Evolutionary conservation across 2,113 vertebrate species (phyloP), one percentile per base, ranked within the genome.

Genomic region (Herpailurus yagouaroundi): DNA sequence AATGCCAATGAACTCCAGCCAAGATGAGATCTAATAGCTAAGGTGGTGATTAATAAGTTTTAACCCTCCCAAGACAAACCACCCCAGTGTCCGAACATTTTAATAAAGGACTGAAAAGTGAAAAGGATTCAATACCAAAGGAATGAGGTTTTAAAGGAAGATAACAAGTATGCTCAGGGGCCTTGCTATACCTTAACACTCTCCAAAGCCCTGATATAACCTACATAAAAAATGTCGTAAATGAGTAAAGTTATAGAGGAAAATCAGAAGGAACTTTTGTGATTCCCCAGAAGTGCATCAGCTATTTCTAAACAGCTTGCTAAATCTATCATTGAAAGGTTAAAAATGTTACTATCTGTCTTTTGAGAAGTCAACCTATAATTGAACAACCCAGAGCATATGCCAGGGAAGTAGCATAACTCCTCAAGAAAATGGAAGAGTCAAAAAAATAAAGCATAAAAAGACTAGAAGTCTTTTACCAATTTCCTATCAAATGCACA

Each of bases 301-400:
- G 9, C 33, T 73, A 82, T 2, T 4, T 8, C 33, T 21, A 73
- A 89, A 13, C 13, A 36, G 33, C 21, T 94, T 9, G 11, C 25
- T 50, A 19, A 55, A 45, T 2, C 16, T 21, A 16, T 60, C 38
- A 45, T 1, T 52, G 12, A 2, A 86, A 86, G 29, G 19, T 57
- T 7, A 73, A 19, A 73, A 63, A 74, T 36, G 5, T 52, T 29
- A 63, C 5, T 21, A 15, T 60, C 79, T 66, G 2, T 11, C 18
- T 55, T 91, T 91, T 92, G 6, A 96, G 48, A 93, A 82, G 66
- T 57, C 29, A 88, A 41, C 73, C 19, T 90, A 38, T 27, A 90
- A 90, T 3, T 48, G 41, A 71, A 93, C 23, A 50, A 25, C 16
- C 89, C 1, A 41, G 23, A 60, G 0, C 1, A 68, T 89, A 21